phyloP scores from a whole-genome alignment of 2,113 vertebrate species.

The Globicephala melas region DNA sequence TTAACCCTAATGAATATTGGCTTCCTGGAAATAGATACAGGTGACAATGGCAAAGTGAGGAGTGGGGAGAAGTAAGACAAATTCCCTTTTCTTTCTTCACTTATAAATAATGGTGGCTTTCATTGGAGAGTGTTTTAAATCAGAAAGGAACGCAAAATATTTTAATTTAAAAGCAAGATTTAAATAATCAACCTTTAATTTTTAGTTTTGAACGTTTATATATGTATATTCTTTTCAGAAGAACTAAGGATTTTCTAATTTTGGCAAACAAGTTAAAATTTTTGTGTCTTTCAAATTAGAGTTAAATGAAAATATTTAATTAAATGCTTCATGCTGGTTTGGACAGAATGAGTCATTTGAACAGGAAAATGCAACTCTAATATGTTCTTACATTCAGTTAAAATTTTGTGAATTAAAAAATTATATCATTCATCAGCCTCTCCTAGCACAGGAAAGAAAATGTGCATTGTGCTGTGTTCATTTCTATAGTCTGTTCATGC shows the following conservation, averaged over 20 bases:
- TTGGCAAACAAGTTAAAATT: background rate
- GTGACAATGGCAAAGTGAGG: conserved; percentile 85
- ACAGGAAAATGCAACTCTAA: background rate
- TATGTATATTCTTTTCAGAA: conserved; percentile 1
- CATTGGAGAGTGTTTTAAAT: conserved; percentile 89
- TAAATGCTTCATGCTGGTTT: background rate
- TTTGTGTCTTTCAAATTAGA: conserved; percentile 28
- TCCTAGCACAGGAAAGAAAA: background rate
- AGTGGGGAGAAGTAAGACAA: conserved; percentile 80
- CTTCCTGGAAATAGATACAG: conserved; percentile 92
- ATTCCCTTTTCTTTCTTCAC: conserved; percentile 96
- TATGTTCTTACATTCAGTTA: background rate
- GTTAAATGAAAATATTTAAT: conserved; percentile 41
- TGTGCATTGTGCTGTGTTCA: background rate
- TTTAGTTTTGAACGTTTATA: conserved; percentile 45
- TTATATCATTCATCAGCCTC: background rate
- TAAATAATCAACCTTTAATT: conserved; percentile 66
- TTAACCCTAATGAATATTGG: conserved; percentile 91
- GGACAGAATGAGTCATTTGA: background rate
- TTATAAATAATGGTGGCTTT: conserved; percentile 94
- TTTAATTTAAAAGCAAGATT: conserved; percentile 84
- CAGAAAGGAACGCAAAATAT: conserved; percentile 92
- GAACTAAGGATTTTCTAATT: conserved; percentile 39
- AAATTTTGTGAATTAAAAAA: conserved; percentile 23
- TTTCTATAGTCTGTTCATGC: background rate